Evolutionary conservation across 1,140 invertebrate species (phyloP).

Genomic region (Caerostris darwini): DNA sequence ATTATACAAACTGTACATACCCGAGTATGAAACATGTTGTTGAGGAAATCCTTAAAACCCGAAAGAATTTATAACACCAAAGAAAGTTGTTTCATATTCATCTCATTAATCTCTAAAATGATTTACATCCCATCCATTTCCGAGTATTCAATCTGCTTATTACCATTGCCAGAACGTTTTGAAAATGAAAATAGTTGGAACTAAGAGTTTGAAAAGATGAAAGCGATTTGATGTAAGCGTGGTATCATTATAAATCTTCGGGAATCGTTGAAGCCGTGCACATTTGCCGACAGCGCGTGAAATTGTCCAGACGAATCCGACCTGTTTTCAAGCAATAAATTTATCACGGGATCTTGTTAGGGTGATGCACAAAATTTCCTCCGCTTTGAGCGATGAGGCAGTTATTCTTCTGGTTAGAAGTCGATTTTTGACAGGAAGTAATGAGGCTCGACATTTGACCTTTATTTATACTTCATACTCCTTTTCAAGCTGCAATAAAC

Average conservation of each 20-base stretch:
- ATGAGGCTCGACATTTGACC: neutral
- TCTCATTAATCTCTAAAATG: too few relatives aligned
- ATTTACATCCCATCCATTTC: neutral
- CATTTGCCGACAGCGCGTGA: neutral
- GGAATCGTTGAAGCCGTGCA: neutral
- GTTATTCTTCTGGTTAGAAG: neutral
- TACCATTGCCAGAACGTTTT: neutral
- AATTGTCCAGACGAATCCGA: neutral
- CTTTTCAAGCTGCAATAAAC: neutral
- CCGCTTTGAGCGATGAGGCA: neutral
- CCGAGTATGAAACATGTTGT: too few relatives aligned
- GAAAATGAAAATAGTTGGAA: neutral
- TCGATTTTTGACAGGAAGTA: neutral
- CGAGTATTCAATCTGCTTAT: neutral
- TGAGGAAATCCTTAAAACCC: too few relatives aligned
- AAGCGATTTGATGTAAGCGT: neutral
- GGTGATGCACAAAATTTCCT: neutral
- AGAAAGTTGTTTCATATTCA: too few relatives aligned
- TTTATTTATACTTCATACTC: neutral
- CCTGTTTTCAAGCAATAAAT: neutral
- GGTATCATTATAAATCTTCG: neutral
- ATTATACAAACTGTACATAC: too few relatives aligned
- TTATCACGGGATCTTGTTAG: neutral
- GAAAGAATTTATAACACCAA: too few relatives aligned
- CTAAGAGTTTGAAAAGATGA: neutral